A percentile compares a stretch with the other conserved stretches of the same genome.
Evolutionary conservation across 1,140 invertebrate genomes (phyloP).

Genomic region (Tyrophagus putrescentiae): DNA sequence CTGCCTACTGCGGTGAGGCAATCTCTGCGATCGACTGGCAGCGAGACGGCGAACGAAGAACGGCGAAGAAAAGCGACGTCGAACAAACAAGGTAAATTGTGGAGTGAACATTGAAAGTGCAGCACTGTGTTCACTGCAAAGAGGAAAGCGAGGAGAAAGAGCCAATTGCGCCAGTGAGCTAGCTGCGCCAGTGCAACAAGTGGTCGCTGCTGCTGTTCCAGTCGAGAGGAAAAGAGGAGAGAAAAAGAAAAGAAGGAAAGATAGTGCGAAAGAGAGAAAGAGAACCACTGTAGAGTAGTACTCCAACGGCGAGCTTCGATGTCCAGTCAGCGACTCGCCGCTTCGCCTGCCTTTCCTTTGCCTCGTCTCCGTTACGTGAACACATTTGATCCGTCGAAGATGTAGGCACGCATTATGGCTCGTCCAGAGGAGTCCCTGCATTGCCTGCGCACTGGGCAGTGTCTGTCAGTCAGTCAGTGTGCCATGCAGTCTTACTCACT

Average conservation of each 20-base stretch:
- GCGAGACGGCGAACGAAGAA: neutral
- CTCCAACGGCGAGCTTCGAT: neutral
- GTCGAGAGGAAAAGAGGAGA: neutral
- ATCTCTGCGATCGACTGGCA: neutral
- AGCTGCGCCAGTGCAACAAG: neutral
- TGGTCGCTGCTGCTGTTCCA: neutral
- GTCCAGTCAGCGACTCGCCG: neutral
- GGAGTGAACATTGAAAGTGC: neutral
- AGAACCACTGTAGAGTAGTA: neutral
- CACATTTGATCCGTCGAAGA: neutral
- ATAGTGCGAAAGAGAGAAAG: neutral
- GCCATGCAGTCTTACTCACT: neutral
- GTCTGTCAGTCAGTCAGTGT: no score
- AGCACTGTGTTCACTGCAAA: neutral
- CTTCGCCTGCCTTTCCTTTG: neutral
- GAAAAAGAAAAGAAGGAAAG: neutral
- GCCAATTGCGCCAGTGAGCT: neutral
- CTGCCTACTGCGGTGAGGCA: no score
- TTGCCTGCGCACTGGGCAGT: no score
- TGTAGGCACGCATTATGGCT: slow-evolving; percentile 8
- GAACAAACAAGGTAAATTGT: slow-evolving; percentile 13
- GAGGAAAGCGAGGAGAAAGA: neutral
- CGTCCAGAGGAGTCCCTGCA: no score
- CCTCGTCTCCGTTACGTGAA: neutral
- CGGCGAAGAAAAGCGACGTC: neutral